Evolutionary conservation across 1,140 invertebrate species (phyloP), one percentile per base, ranked within the genome.

Genomic region (Panagrolaimus sp.): DNA sequence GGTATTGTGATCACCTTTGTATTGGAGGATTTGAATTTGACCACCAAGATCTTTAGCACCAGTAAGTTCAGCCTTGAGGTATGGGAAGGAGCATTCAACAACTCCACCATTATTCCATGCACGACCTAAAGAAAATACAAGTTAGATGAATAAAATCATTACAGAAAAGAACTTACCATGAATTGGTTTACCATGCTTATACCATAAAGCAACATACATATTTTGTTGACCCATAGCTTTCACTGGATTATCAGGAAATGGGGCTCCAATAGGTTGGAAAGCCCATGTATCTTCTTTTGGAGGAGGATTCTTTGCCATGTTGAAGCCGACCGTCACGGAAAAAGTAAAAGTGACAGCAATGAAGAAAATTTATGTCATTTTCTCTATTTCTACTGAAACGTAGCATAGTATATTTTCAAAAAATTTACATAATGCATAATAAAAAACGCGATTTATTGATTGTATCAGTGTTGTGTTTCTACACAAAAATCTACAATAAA

Each of bases 161-260:
- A 77, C 73, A 8, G 58, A 8, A 32, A 69, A 7, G 0, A 47
- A 67, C 26, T 65, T 26, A 43, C 38, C 44, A 64, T 43, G 43
- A 64, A 64, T 17, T 9, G 70, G 73, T 28, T 77, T 77, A 9
- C 74, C 74, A 55, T 76, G 72, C 58, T 76, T 76, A 76, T 76
- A 76, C 75, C 75, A 76, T 7, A 76, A 63, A n/a, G 75, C 75
- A 17, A 76, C 69, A 62, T 76, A 76, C 73, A 65, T 52, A 43
- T 76, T 76, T 65, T 76, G 74, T 65, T 77, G 52, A 3, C 65
- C 70, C 7, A 65, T 21, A 32, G 12, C 24, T 24, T 77, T 77
- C 17, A 76, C 74, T 28, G 75, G 75, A 48, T 75, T 73, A n/a
- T 78, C 76, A 10, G 74, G 74, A 62, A 76, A 76, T n/a, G 73